Evolutionary conservation across 2,888 invertebrate genomes (phyloP), one percentile per base, ranked within the genome.

Genomic region (Agrotis clavis): DNA sequence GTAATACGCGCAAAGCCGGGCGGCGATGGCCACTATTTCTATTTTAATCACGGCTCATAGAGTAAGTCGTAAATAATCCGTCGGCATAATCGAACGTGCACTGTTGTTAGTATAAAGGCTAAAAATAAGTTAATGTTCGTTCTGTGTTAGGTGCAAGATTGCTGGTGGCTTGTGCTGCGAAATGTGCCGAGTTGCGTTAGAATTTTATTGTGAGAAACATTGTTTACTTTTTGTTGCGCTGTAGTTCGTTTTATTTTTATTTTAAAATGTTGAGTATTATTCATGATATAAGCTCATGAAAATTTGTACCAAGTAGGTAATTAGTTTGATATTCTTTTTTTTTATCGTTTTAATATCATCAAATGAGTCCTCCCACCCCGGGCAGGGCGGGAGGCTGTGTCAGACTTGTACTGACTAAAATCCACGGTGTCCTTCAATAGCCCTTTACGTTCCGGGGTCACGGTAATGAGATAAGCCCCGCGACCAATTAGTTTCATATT

Each of bases 1-100:
- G 77, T 86, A 85, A 86, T 82, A 71, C 85, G 80, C 73, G 84
- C 86, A 83, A 86, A 88, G 87, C 86, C 74, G 81, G 77, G 80
- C 78, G 75, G 76, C 85, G 78, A 87, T 86, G 79, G 83, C 87
- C 76, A 85, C 86, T 83, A 87, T 84, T 89, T 92, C 93, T 93
- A 93, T 93, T 93, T 93, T 86, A 89, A 91, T 90, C 92, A 82
- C 86, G 85, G 81, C 82, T 86, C 87, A 86, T 86, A 78, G 86
- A 79, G 87, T 87, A 86, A 88, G 82, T 92, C 92, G 91, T 93
- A 93, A 93, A 93, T 93, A 92, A 92, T 92, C 89, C 90, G 85
- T 89, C 88, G 86, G 86, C 84, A 86, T 89, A 91, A 92, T 91
- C 89, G 90, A 90, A 89, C 89, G 88, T 88, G 86, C 88, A 87